These are phyloP conservation scores for Ibycter americanus DNA, from an alignment of 2,797 vertebrate species.

Conservation along the genomic window DNA sequence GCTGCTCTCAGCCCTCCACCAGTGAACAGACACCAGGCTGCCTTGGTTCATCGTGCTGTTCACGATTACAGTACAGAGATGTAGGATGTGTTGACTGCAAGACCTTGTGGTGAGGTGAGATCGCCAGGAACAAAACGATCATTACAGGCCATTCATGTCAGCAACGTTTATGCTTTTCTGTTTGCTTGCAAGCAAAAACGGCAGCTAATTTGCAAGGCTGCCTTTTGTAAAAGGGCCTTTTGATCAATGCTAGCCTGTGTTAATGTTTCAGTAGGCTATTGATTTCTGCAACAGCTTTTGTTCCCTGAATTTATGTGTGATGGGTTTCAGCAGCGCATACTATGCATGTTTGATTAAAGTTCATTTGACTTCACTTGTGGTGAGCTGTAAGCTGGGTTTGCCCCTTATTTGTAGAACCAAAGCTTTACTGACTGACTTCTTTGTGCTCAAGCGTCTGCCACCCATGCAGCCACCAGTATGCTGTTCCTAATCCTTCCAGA, in stretches of 20 bases:
- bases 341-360: slow-evolving; percentile 95
- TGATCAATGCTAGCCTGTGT: slow-evolving; percentile 90
- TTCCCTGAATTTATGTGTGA: slow-evolving; percentile 84
- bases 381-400: slow-evolving; percentile 80
- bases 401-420: slow-evolving; percentile 84
- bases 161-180: slow-evolving; percentile 71
- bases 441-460: slow-evolving; percentile 88
- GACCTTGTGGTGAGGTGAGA: slow-evolving; percentile 53
- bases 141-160: slow-evolving; percentile 56
- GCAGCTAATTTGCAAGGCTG: slow-evolving; percentile 86
- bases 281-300: slow-evolving; percentile 90
- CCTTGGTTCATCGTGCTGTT: not conserved
- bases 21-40: not conserved
- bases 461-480: slow-evolving; percentile 84
- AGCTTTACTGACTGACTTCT: slow-evolving; percentile 84
- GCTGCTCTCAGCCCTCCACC: not conserved
- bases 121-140: slow-evolving; percentile 48
- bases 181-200: slow-evolving; percentile 76
- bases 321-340: slow-evolving; percentile 77
- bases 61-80: not conserved
- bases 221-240: slow-evolving; percentile 84
- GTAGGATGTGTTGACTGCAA: slow-evolving; percentile 21
- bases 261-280: slow-evolving; percentile 95
- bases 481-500: slow-evolving; percentile 85
- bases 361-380: slow-evolving; percentile 87